Base-by-base conservation (phyloP, 2,113 vertebrate species). In the Salvator merianae region DNA sequence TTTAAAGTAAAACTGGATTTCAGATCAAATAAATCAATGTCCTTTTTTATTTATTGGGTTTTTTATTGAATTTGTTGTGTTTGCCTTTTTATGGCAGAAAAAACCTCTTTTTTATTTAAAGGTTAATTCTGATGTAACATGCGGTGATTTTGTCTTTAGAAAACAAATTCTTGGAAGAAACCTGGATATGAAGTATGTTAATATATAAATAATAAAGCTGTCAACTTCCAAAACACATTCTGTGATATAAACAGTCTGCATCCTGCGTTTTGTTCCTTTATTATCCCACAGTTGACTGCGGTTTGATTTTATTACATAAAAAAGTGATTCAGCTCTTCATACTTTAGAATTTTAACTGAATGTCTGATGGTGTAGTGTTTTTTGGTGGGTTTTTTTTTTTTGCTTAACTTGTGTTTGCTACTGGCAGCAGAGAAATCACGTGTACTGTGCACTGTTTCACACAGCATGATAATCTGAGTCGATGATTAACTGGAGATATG, bases 1-100 rank as follows among this genome's bases (percentile, higher is more conserved):
- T 83, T 84, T 84, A 86, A 81, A 85, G 55, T 70, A 86, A 87
- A 79, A 36, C 36, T 84, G 84, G 26, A 83, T 62, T 88, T 91
- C 83, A 73, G 82, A 74, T 92, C 71, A 87, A 91, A 87, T 82
- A 83, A 88, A 62, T 62, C 82, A 36, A 22, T 69, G 9, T 77
- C 84, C 86, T 81, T 53, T 88, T 91, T 91, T 71, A 43, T 91
- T 87, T 76, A 89, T 88, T 10, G 81, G 0, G 50, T 87, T 16
- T 55, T 79, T 80, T 59, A 69, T 53, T 47, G n/a, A 76, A 38
- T 9, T 3, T 71, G 20, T 71, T 86, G 65, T 82, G 59, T 36
- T 88, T 90, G 59, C 1, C 24, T 86, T 86, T 26, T 89, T 66
- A 43, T 40, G 14, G 59, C 5, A 30, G 38, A 88, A 86, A 73